These are phyloP conservation scores for Melanostigma gelatinosum DNA, from an alignment of 2,113 vertebrate species.

Conservation along the genomic window DNA sequence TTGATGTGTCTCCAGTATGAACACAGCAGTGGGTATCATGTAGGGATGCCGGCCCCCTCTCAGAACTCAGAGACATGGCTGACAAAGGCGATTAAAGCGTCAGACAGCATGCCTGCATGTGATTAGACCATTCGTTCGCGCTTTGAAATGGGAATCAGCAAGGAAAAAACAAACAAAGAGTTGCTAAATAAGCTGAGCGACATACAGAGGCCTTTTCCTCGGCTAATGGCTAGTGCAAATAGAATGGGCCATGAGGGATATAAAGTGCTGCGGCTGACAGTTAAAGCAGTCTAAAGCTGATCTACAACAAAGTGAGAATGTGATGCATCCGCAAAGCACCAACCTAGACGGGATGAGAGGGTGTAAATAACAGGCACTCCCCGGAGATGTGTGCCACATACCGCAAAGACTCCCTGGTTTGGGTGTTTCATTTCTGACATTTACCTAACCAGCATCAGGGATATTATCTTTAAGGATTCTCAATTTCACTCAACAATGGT, in stretches of 20 bases:
- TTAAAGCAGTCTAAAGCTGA: conserved; percentile 70
- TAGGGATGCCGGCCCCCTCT: conserved; percentile 54
- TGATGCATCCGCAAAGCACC: conserved; percentile 63
- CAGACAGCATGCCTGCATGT: conserved; percentile 65
- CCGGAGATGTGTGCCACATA: conserved; percentile 69
- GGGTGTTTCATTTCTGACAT: conserved; percentile 69
- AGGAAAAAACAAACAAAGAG: conserved; percentile 70
- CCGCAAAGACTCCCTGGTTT: conserved; percentile 63
- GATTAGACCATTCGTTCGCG: conserved; percentile 61
- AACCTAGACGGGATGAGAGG: conserved; percentile 64
- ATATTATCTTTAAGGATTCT: conserved; percentile 62
- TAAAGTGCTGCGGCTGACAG: conserved; percentile 72
- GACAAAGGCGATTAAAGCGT: conserved; percentile 74
- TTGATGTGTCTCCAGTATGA: conserved; percentile 57
- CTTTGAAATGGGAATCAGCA: conserved; percentile 63
- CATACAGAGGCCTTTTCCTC: conserved; percentile 67
- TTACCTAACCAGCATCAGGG: conserved; percentile 62
- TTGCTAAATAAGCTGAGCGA: conserved; percentile 65
- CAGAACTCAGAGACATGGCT: conserved; percentile 68
- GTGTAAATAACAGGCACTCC: conserved; percentile 75
- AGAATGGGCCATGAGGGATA: conserved; percentile 71
- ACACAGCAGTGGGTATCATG: conserved; percentile 58
- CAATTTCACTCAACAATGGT: conserved; percentile 34
- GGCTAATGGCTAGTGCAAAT: conserved; percentile 74
- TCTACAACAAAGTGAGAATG: conserved; percentile 76